A percentile compares a stretch with the other conserved stretches of the same genome.
Conservation (phyloP, 2,113 vertebrate species). For the Chlamydotis undulata region DNA sequence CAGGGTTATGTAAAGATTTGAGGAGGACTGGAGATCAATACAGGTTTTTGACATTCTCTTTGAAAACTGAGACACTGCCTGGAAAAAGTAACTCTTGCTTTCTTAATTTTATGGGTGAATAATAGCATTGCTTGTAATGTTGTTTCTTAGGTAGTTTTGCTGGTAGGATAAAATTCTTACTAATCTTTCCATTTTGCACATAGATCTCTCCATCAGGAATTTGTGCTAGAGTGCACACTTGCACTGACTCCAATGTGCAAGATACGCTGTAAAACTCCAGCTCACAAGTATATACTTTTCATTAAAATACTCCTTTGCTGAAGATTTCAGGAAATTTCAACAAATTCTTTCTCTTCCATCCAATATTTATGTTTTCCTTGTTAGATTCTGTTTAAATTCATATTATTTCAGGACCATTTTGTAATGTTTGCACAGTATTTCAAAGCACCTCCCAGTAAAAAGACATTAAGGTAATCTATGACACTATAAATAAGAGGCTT, state of each 20-base stretch:
- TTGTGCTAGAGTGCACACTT: neutral
- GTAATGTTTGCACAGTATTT: conserved; percentile 25
- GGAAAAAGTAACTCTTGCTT: neutral
- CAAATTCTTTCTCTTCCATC: neutral
- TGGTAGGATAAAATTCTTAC: neutral
- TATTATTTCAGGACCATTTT: neutral
- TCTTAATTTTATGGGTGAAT: neutral
- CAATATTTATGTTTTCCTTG: neutral
- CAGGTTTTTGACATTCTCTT: neutral
- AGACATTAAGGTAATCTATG: conserved; percentile 34
- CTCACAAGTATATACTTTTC: neutral
- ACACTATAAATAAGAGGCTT: conserved; percentile 45
- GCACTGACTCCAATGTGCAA: neutral
- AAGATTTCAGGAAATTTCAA: neutral
- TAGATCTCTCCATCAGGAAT: neutral
- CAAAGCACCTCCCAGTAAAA: conserved; percentile 31
- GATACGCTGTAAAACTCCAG: neutral
- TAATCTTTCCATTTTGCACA: neutral
- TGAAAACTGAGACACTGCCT: neutral
- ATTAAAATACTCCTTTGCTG: neutral
- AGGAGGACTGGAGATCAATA: neutral
- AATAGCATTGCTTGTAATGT: neutral
- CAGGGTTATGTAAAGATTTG: neutral
- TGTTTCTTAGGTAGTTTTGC: neutral
- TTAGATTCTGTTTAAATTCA: neutral